phyloP scores from a whole-genome alignment of 2,113 vertebrate species.

The Sturnus vulgaris region DNA sequence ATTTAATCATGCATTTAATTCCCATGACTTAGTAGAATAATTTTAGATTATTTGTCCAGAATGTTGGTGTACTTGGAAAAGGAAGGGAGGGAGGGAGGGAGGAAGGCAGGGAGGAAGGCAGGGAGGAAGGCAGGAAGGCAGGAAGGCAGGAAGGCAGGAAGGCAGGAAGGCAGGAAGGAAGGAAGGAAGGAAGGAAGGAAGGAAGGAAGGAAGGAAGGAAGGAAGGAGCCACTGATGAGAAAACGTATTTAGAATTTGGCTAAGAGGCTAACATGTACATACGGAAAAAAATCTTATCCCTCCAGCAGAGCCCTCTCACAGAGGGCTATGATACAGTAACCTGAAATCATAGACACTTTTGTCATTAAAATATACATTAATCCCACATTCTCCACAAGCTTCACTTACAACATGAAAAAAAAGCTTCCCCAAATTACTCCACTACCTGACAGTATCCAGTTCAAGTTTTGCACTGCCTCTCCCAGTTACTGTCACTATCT shows the following conservation, averaged over 20 bases:
- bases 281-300: not conserved
- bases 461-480: not conserved
- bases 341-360: not conserved
- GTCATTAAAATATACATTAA: not conserved
- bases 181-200: not conserved
- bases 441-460: not conserved
- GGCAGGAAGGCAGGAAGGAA: not conserved
- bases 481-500: not conserved
- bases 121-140: not conserved
- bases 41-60: not conserved
- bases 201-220: too few relatives aligned
- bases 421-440: not conserved
- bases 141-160: too few relatives aligned
- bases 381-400: not conserved
- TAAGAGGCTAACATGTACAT: not conserved
- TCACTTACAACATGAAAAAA: not conserved
- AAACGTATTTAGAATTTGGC: not conserved
- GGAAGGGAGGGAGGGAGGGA: not conserved
- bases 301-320: not conserved
- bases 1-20: not conserved
- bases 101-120: not conserved
- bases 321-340: not conserved
- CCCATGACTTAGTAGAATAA: not conserved
- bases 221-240: not conserved
- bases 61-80: not conserved